phyloP scores from a whole-genome alignment of 2,888 invertebrate species.

The Nesidiocoris tenuis region DNA sequence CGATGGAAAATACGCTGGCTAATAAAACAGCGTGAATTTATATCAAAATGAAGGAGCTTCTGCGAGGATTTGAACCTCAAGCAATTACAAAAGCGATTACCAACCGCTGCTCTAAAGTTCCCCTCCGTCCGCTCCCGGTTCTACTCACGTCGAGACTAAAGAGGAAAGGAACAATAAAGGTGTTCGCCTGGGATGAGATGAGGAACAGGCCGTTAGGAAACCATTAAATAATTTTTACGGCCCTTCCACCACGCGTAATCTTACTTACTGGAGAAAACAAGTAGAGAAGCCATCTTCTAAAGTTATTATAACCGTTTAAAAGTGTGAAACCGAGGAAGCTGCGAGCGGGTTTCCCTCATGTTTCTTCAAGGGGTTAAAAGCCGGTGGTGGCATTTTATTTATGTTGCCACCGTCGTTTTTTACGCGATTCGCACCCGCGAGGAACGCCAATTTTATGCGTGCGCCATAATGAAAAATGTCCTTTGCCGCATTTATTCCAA shows the following conservation, averaged over 20 bases:
- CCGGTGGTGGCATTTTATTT: not conserved
- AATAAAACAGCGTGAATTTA: not conserved
- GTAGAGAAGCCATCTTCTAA: not conserved
- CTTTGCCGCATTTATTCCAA: too few relatives aligned
- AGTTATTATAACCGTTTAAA: conserved; percentile 10
- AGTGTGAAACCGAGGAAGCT: conserved; percentile 24
- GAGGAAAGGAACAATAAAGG: conserved; percentile 11
- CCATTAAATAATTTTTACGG: conserved; percentile 20
- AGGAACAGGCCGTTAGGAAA: conserved; percentile 19
- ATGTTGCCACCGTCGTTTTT: not conserved
- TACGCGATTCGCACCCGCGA: too few relatives aligned
- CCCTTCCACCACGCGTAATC: conserved; percentile 13
- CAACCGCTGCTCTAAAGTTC: not conserved
- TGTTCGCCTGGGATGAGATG: conserved; percentile 19
- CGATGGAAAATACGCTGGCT: too few relatives aligned
- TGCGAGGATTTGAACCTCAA: conserved; percentile 8
- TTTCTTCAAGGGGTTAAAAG: not conserved
- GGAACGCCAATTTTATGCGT: too few relatives aligned
- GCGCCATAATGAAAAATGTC: too few relatives aligned
- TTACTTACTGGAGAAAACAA: not conserved
- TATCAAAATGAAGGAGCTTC: conserved; percentile 2
- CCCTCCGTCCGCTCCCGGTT: not conserved
- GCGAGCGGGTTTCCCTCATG: not conserved
- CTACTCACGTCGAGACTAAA: not conserved
- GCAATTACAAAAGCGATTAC: conserved; percentile 17